A percentile compares a stretch with the other conserved stretches of the same genome.
Evolutionary conservation across 2,113 vertebrate genomes (phyloP).

Genomic region (Urocolius indicus): DNA sequence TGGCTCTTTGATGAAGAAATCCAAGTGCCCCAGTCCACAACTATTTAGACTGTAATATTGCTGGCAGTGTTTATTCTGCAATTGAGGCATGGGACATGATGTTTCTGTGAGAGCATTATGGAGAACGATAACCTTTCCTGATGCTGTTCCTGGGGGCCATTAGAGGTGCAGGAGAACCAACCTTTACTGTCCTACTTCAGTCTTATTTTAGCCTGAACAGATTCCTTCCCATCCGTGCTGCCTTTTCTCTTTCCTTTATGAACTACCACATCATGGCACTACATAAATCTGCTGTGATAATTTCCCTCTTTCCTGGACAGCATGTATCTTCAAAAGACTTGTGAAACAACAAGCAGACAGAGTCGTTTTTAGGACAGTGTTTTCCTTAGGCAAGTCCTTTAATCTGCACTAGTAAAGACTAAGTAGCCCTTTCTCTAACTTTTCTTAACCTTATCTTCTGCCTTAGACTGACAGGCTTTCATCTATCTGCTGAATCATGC

Average conservation of each 20-base stretch:
- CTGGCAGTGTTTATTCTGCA: neutral
- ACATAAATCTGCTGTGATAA: neutral
- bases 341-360: neutral
- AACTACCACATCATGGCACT: neutral
- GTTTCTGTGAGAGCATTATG: neutral
- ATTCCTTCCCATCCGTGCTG: neutral
- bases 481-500: neutral
- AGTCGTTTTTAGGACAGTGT: neutral
- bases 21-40: neutral
- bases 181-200: neutral
- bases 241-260: neutral
- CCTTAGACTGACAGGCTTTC: neutral
- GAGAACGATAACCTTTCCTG: neutral
- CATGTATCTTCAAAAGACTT: neutral
- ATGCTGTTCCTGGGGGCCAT: neutral
- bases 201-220: neutral
- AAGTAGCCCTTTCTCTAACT: neutral
- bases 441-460: conserved; percentile 7
- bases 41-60: neutral
- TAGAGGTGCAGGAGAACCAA: neutral
- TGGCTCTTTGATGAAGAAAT: neutral
- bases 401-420: neutral
- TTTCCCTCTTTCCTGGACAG: neutral
- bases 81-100: rapidly evolving
- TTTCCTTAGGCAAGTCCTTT: conserved; percentile 13